phyloP scores from a whole-genome alignment of 2,797 vertebrate species.

The Parauchenoglanis ngamensis region DNA sequence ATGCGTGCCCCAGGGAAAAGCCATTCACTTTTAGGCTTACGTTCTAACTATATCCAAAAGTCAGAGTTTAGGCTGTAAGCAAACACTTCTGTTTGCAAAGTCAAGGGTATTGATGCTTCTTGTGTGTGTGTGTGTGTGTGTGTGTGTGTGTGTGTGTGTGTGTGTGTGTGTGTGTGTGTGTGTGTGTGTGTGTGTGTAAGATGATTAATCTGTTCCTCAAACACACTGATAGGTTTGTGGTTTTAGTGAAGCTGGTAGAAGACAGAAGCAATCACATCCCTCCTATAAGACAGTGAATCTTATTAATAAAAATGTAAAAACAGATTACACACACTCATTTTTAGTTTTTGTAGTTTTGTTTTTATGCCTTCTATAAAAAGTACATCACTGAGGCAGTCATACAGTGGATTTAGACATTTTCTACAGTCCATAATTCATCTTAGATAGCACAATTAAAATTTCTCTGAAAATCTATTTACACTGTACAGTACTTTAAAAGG shows the following conservation, averaged over 20 bases:
- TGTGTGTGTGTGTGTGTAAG: constrained; percentile 72
- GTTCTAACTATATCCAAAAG: constrained; percentile 87
- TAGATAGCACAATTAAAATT: constrained; percentile 82
- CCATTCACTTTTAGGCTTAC: constrained; percentile 84
- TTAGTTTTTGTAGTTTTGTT: constrained; percentile 77
- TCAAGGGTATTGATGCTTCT: constrained; percentile 84
- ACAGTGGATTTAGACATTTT: constrained; percentile 90
- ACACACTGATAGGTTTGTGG: constrained; percentile 11
- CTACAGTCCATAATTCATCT: constrained; percentile 90
- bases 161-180: background rate
- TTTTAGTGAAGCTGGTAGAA: background rate
- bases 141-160: background rate
- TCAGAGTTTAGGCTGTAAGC: constrained; percentile 86
- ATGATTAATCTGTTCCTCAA: constrained; percentile 81
- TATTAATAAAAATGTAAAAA: constrained; percentile 58
- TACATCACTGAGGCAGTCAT: constrained; percentile 90
- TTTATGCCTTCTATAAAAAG: constrained; percentile 90
- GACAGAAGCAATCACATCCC: background rate
- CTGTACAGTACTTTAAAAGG: constrained; percentile 77
- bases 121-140: background rate
- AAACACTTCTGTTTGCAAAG: constrained; percentile 92
- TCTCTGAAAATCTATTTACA: constrained; percentile 87
- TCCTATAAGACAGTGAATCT: background rate
- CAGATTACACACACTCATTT: constrained; percentile 67
- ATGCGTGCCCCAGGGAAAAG: constrained; percentile 80